Conservation (phyloP, 2,797 vertebrate species). For the Catamblyrhynchus diadema region DNA sequence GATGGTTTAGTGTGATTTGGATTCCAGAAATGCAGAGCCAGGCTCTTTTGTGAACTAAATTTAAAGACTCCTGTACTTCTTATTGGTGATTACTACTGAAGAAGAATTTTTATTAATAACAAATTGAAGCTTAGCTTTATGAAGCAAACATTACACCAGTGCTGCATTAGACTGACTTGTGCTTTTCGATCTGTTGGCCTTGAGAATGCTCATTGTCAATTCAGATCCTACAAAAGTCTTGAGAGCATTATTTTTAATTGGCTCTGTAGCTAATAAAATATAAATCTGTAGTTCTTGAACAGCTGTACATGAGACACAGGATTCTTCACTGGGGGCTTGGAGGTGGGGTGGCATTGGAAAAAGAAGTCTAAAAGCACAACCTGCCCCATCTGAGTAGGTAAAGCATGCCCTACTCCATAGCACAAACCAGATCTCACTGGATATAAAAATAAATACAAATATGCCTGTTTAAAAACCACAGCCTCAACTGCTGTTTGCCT, state of each 20-base stretch:
- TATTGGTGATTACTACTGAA: neutral
- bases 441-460: neutral
- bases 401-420: rapidly evolving
- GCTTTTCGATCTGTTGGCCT: neutral
- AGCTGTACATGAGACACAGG: neutral
- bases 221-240: neutral
- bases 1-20: neutral
- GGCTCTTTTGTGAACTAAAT: neutral
- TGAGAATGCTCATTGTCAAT: neutral
- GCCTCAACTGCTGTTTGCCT: neutral
- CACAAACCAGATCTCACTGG: neutral
- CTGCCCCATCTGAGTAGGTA: neutral
- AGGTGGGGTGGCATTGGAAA: neutral
- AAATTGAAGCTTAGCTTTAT: neutral
- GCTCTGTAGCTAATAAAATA: neutral
- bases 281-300: neutral
- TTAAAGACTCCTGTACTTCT: neutral
- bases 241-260: neutral
- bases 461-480: neutral
- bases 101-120: neutral
- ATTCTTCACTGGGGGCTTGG: neutral
- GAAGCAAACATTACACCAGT: neutral
- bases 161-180: neutral
- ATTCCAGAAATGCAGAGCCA: neutral
- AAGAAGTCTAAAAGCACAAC: neutral